These are phyloP conservation scores for Athene noctua DNA, from an alignment of 2,113 vertebrate species.

Conservation along the genomic window DNA sequence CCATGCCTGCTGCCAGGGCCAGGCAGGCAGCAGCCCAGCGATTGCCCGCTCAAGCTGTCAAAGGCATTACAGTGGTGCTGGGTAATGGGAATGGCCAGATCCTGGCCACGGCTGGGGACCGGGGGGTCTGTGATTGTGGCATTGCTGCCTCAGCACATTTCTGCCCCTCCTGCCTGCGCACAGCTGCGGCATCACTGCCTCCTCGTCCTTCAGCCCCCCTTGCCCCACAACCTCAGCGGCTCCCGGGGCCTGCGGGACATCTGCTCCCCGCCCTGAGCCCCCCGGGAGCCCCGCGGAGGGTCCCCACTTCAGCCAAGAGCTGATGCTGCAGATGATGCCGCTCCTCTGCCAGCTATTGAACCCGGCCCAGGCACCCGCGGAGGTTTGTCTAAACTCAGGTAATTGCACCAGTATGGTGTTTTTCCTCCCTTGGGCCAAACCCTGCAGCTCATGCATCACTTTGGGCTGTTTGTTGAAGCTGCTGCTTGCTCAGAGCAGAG, in stretches of 20 bases:
- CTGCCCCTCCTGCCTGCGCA: not conserved
- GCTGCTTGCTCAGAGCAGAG: not conserved
- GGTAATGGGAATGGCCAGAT: not conserved
- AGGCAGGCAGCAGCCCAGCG: not conserved
- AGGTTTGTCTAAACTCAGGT: not conserved
- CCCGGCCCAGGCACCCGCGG: accelerated
- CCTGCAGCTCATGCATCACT: accelerated
- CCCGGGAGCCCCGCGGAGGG: not conserved
- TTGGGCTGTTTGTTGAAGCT: not conserved
- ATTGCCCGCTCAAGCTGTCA: not conserved
- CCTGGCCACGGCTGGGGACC: not conserved
- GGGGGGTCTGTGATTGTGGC: accelerated
- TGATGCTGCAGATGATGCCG: not conserved
- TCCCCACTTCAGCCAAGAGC: not conserved
- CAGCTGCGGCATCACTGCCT: not conserved
- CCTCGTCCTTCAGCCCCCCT: not conserved
- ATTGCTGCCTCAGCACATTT: not conserved
- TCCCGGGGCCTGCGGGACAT: not conserved
- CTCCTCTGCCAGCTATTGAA: not conserved
- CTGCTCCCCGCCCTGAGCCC: not conserved
- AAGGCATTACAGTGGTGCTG: not conserved
- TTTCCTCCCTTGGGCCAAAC: not conserved
- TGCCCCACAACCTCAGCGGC: not conserved
- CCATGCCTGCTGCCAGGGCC: not conserved
- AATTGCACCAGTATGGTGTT: not conserved